Evolutionary conservation across 2,797 vertebrate genomes (phyloP).

Genomic region (Hypotaenidia philippensis): DNA sequence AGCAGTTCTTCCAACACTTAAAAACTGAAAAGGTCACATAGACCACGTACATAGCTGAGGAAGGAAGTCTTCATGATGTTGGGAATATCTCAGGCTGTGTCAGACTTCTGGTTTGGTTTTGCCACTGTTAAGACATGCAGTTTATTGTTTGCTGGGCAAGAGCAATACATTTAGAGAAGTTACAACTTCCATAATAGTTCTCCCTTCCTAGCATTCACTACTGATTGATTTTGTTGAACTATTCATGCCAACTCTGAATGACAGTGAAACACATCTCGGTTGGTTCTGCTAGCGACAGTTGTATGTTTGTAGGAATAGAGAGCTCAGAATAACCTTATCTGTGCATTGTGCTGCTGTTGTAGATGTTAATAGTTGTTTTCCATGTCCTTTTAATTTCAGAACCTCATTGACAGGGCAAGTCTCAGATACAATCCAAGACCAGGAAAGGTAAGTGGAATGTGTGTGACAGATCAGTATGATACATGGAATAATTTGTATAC

Average conservation of each 20-base stretch:
- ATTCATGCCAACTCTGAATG: background rate
- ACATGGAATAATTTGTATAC: background rate
- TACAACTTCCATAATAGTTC: background rate
- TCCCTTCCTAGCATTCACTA: background rate
- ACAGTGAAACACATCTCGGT: background rate
- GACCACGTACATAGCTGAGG: background rate
- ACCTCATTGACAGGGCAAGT: slow-evolving; percentile 61
- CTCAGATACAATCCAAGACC: slow-evolving; percentile 84
- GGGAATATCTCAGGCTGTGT: background rate
- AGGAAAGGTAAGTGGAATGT: slow-evolving; percentile 82
- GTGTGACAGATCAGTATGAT: background rate
- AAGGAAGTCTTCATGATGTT: background rate
- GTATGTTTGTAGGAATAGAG: background rate
- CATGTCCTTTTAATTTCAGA: slow-evolving; percentile 77
- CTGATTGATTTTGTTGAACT: background rate
- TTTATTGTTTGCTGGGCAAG: background rate
- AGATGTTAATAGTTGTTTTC: slow-evolving; percentile 2
- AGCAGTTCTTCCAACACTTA: background rate
- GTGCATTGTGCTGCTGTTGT: background rate
- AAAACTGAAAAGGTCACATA: background rate
- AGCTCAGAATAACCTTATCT: background rate
- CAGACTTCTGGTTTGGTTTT: background rate
- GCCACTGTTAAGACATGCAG: background rate
- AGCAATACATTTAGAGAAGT: background rate
- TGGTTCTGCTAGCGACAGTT: background rate